Conservation (phyloP, 2,113 vertebrate genomes). For the Pagrus major region DNA sequence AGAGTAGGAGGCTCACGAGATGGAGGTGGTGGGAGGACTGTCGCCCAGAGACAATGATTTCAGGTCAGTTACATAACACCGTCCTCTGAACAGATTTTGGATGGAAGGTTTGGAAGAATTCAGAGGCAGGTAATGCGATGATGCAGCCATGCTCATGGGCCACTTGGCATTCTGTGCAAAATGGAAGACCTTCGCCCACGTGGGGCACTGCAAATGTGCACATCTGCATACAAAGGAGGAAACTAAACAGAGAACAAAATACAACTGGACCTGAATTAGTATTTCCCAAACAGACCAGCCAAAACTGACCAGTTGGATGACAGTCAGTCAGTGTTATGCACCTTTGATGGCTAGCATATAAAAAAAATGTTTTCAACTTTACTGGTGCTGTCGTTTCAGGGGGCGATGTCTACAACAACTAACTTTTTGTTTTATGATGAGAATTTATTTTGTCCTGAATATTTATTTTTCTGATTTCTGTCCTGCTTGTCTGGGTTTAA, state of each 20-base stretch:
- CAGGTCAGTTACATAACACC: constrained; percentile 18
- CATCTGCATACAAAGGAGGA: constrained; percentile 10
- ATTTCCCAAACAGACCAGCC: not conserved
- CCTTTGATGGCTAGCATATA: no score
- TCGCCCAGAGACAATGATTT: constrained; percentile 30
- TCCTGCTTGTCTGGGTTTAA: no score
- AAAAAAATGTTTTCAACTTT: no score
- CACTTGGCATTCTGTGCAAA: constrained; percentile 3
- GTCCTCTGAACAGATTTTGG: constrained; percentile 15
- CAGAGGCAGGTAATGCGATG: constrained; percentile 19
- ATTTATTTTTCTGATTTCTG: no score
- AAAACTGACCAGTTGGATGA: not conserved
- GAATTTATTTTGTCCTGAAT: no score
- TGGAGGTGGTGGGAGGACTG: constrained; percentile 40
- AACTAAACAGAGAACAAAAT: not conserved
- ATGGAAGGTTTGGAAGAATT: constrained; percentile 21
- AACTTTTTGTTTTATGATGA: no score
- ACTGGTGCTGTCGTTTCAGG: no score
- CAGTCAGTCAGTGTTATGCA: not conserved
- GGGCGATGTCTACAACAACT: no score
- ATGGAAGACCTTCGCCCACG: constrained; percentile 25
- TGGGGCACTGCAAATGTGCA: not conserved
- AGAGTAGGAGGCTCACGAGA: constrained; percentile 32
- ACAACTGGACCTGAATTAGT: not conserved
- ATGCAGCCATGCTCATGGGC: constrained; percentile 8